Percentiles rank a stretch among this genome's conserved stretches.
Conservation (phyloP, 2,113 vertebrate species). For the Sminthopsis crassicaudata region DNA sequence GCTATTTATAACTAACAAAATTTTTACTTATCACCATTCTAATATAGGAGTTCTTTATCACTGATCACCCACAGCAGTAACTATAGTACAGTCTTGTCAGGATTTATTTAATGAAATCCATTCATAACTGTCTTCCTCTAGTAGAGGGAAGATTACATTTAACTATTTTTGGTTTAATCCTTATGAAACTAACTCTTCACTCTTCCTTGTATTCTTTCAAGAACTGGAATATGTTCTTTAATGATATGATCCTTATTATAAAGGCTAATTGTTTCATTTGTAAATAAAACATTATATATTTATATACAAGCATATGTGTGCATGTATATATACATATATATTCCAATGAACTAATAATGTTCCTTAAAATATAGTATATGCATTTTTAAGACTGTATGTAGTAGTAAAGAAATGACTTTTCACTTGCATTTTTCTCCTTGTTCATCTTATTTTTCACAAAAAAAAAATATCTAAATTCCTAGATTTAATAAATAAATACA, state of each 20-base stretch:
- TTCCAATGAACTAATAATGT: background rate
- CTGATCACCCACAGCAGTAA: background rate
- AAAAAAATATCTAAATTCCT: background rate
- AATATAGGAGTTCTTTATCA: background rate
- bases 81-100: background rate
- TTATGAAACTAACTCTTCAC: background rate
- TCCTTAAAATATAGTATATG: background rate
- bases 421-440: background rate
- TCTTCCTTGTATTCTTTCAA: background rate
- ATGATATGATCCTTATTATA: background rate
- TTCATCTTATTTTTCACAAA: background rate
- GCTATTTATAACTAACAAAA: background rate
- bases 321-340: background rate
- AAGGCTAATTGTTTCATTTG: background rate
- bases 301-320: too few species aligned
- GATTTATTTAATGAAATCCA: background rate
- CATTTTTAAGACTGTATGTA: background rate
- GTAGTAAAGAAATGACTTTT: background rate
- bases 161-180: background rate
- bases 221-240: background rate
- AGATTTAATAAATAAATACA: background rate
- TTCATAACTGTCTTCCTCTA: background rate
- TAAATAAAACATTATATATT: background rate
- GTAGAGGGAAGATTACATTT: background rate
- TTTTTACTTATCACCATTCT: background rate